Percentiles rank a stretch among this genome's conserved stretches.
These are phyloP conservation scores for Magallana angulata DNA, from an alignment of 1,140 invertebrate species.

Conservation along the genomic window DNA sequence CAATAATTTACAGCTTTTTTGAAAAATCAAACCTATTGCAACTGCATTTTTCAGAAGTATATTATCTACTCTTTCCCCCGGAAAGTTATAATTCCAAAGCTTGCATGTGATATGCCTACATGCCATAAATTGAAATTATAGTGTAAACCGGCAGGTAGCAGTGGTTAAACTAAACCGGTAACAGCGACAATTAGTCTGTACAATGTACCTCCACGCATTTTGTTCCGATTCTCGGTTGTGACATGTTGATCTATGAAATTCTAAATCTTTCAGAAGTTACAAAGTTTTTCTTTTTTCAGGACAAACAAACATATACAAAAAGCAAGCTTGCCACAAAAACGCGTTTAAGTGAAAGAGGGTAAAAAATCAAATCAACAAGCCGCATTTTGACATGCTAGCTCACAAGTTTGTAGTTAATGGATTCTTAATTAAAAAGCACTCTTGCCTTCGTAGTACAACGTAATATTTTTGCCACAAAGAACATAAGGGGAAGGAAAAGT, in stretches of 20 bases:
- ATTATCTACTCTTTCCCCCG: too few species aligned
- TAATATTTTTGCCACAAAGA: background rate
- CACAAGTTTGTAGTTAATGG: background rate
- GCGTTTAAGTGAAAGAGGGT: background rate
- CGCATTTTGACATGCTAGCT: background rate
- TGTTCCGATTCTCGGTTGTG: background rate
- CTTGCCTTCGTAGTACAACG: background rate
- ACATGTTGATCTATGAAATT: constrained; percentile 34
- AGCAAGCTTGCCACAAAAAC: background rate
- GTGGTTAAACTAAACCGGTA: too few species aligned
- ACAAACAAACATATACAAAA: too few species aligned
- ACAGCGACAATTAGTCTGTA: background rate
- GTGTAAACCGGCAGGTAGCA: too few species aligned
- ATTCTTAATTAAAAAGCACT: background rate
- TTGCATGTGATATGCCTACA: too few species aligned
- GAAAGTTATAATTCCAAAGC: too few species aligned
- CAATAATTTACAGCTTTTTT: too few species aligned
- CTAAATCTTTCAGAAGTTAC: background rate
- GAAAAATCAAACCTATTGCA: too few species aligned
- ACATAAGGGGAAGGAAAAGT: background rate
- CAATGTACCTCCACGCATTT: background rate
- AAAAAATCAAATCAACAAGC: background rate
- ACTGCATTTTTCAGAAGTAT: too few species aligned
- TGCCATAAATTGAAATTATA: too few species aligned
- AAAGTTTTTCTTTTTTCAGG: background rate